These are phyloP conservation scores for Celastrina argiolus DNA, from an alignment of 2,888 invertebrate genomes.

Conservation along the genomic window DNA sequence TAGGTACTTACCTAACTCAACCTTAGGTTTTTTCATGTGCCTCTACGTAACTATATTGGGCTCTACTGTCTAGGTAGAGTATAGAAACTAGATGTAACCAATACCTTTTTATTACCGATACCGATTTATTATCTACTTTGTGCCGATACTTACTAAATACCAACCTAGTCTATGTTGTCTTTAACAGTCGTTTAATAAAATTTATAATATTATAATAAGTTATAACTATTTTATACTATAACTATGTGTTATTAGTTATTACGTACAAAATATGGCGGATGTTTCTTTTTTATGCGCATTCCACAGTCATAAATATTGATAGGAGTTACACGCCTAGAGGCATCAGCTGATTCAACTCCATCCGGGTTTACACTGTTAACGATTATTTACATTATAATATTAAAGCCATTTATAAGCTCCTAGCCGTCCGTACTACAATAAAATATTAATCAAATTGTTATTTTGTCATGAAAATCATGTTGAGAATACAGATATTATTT, in stretches of 20 bases:
- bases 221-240: neutral
- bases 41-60: too few species aligned
- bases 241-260: slow-evolving; percentile 23
- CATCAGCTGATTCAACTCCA: slow-evolving; percentile 41
- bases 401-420: slow-evolving; percentile 3
- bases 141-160: neutral
- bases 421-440: neutral
- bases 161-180: too few species aligned
- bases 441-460: neutral
- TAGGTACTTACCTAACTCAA: too few species aligned
- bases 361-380: slow-evolving; percentile 51
- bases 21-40: too few species aligned
- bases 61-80: too few species aligned
- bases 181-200: neutral
- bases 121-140: too few species aligned
- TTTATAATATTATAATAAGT: neutral
- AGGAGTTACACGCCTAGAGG: slow-evolving; percentile 40
- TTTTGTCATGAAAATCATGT: slow-evolving; percentile 5
- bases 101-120: too few species aligned
- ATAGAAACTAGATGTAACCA: too few species aligned
- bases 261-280: slow-evolving; percentile 49
- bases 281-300: slow-evolving; percentile 58
- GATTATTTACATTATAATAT: slow-evolving; percentile 18
- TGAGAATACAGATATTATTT: neutral
- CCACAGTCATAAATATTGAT: slow-evolving; percentile 49